phyloP scores from a whole-genome alignment of 1,140 invertebrate genomes.

The Leptestheria dahalacensis region DNA sequence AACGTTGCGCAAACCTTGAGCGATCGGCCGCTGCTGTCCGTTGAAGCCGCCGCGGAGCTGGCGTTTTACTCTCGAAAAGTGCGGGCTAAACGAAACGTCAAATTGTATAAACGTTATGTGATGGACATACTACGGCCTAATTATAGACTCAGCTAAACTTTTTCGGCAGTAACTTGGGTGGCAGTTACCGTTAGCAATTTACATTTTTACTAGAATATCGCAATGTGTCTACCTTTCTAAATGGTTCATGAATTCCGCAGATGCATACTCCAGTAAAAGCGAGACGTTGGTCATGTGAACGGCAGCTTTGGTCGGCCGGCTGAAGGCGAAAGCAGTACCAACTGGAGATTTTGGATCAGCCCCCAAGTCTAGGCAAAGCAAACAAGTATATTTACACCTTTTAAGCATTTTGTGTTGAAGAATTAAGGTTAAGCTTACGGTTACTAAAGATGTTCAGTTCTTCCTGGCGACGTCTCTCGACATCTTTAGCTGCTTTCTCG shows the following conservation, averaged over 20 bases:
- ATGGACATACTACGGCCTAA: too few relatives aligned
- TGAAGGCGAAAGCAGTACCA: conserved; percentile 77
- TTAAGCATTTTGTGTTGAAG: background rate
- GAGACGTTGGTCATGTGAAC: conserved; percentile 68
- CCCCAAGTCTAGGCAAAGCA: conserved; percentile 40
- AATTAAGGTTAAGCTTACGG: background rate
- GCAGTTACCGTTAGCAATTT: too few relatives aligned
- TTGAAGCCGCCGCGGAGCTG: conserved; percentile 13
- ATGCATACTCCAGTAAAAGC: conserved; percentile 70
- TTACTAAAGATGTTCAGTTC: conserved; percentile 14
- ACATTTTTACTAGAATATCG: background rate
- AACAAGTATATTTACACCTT: conserved; percentile 3
- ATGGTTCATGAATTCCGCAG: conserved; percentile 61
- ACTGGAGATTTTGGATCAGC: conserved; percentile 67
- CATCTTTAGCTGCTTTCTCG: background rate
- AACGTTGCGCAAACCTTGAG: conserved; percentile 40
- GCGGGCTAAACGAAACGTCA: too few relatives aligned
- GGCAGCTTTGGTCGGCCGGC: conserved; percentile 67
- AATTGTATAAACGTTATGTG: too few relatives aligned
- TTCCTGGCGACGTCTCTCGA: conserved; percentile 2
- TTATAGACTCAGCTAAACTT: too few relatives aligned
- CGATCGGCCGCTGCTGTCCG: conserved; percentile 6
- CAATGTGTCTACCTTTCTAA: conserved; percentile 35
- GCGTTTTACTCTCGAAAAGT: conserved; percentile 10
- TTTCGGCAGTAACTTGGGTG: too few relatives aligned